phyloP scores from a whole-genome alignment of 2,797 vertebrate genomes.

The Vireo griseus region DNA sequence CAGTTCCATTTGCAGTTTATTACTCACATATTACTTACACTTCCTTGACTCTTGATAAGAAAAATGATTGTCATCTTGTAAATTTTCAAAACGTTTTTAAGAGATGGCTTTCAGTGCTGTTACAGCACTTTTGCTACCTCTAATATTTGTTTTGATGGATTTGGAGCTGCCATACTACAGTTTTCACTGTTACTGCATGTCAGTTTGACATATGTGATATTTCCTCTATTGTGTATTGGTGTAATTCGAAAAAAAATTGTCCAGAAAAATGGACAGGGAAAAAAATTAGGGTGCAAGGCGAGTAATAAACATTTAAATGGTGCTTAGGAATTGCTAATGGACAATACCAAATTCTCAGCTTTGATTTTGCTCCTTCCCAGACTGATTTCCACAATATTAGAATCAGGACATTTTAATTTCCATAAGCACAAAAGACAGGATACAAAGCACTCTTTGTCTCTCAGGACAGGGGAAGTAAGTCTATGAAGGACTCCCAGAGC shows the following conservation, averaged over 20 bases:
- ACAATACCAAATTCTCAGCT: neutral
- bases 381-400: neutral
- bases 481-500: neutral
- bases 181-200: neutral
- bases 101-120: neutral
- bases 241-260: neutral
- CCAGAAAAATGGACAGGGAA: neutral
- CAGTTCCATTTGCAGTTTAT: neutral
- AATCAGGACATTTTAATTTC: neutral
- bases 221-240: neutral
- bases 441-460: neutral
- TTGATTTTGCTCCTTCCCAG: neutral
- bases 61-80: neutral
- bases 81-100: conserved; percentile 8
- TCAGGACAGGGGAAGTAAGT: neutral
- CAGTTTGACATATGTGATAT: neutral
- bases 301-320: neutral
- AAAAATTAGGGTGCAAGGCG: neutral
- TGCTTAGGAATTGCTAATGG: neutral
- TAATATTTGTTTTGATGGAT: conserved; percentile 17
- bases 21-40: conserved; percentile 8
- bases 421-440: neutral
- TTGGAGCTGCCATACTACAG: neutral
- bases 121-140: neutral
- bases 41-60: conserved; percentile 22